Evolutionary conservation across 2,113 vertebrate species (phyloP), one percentile per base, ranked within the genome.

Genomic region (Corapipo altera): DNA sequence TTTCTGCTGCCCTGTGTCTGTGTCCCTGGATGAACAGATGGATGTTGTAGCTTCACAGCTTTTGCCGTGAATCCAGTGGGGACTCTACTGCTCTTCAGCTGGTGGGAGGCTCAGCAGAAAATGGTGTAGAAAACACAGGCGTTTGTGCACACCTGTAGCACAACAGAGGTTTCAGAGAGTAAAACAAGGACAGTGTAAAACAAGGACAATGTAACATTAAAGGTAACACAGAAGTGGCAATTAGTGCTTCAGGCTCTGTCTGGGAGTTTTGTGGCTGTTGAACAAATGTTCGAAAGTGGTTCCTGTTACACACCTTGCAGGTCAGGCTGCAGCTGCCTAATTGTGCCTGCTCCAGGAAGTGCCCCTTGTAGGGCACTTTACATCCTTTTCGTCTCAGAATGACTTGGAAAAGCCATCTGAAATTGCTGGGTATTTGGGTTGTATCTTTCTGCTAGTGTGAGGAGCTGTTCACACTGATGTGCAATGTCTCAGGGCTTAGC

Each of bases 111-210:
- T 91, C 41, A 57, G 8, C 51, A 39, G 55, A 32, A 77, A 44
- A 18, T 5, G 7, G 8, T 37, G 19, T 4, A 7, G 39, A 19
- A 66, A 82, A n/a, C 24, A 7, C 1, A 0, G 49, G 44, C 0
- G 0, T 0, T 0, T 76, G 23, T 55, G 51, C 21, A 11, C 3
- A 3, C 5, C 7, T 74, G 70, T 65, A 62, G 54, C 13, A 74
- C 30, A 55, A 1, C 43, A 61, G 55, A 62, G 59, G 58, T 28
- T 58, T 74, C 30, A 58, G 59, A 71, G 51, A 48, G 15, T 48
- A 35, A 35, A 35, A 59, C 57, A 59, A 65, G 11, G 46, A 23
- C 30, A 22, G 52, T 33, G 24, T 65, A 26, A 67, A 71, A 43
- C 24, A 69, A 51, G 18, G 39, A 22, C 51, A 58, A 7, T 37